These are phyloP conservation scores for Girardia tigrina DNA, from an alignment of 2,888 invertebrate genomes.

Conservation along the genomic window DNA sequence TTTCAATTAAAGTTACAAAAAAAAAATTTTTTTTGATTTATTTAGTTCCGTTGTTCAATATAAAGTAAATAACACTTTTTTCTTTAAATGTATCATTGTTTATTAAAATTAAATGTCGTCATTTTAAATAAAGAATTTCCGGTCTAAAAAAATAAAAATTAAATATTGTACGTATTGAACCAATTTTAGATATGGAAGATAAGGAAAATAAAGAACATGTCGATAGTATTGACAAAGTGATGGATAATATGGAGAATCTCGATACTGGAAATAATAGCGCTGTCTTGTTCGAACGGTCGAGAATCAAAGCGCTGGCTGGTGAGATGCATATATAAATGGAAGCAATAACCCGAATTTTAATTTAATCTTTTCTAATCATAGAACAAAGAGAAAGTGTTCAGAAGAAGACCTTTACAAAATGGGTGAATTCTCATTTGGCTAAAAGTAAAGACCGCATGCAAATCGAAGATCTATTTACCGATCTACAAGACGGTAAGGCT, in stretches of 20 bases:
- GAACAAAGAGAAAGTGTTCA: constrained; percentile 99
- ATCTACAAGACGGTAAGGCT: constrained; percentile 95
- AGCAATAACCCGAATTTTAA: no score
- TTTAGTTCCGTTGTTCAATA: no score
- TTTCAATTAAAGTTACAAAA: no score
- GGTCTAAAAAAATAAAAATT: not conserved
- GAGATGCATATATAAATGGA: no score
- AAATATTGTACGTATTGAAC: not conserved
- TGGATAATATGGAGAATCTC: constrained; percentile 27
- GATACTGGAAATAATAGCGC: constrained; percentile 98
- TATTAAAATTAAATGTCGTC: not conserved
- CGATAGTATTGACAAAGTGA: no score
- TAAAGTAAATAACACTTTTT: no score
- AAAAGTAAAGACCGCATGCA: constrained; percentile 77
- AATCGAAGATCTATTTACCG: constrained; percentile 88
- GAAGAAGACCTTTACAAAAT: constrained; percentile 99
- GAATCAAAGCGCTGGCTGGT: constrained; percentile 83
- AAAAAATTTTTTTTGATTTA: no score
- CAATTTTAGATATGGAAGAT: not conserved
- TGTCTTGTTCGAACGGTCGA: constrained; percentile 91
- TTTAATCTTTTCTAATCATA: constrained; percentile 44
- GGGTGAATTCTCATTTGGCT: constrained; percentile 90
- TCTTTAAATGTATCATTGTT: not conserved
- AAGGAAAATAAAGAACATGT: no score
- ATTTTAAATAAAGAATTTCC: not conserved